Percentiles rank a stretch among this genome's conserved stretches.
Evolutionary conservation across 2,797 vertebrate species (phyloP).

Genomic region (Schizopygopsis pylzovi): DNA sequence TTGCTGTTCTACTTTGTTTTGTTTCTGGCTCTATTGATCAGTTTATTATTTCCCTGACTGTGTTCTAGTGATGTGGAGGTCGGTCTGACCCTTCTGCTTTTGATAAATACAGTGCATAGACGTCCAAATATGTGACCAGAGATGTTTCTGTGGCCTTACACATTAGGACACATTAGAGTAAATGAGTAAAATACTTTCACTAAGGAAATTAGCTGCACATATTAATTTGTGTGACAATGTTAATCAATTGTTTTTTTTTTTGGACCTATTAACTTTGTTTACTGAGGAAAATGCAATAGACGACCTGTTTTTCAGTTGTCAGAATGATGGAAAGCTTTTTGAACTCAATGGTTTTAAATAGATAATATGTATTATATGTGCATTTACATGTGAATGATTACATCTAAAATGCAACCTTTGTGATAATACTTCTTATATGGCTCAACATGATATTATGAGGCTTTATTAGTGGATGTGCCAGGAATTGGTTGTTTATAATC

Average conservation of each 20-base stretch:
- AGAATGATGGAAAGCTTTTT: not conserved
- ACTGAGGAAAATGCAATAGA: not conserved
- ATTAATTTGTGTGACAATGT: not conserved
- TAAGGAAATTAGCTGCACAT: not conserved
- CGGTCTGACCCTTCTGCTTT: conserved; percentile 3
- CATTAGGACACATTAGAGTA: not conserved
- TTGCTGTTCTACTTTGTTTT: conserved; percentile 11
- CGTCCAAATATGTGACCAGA: not conserved
- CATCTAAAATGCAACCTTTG: not conserved
- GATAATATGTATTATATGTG: not conserved
- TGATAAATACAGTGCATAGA: conserved; percentile 5
- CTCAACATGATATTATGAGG: conserved; percentile 19
- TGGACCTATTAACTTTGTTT: not conserved
- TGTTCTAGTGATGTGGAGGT: conserved; percentile 55
- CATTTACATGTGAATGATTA: not conserved
- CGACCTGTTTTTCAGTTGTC: not conserved
- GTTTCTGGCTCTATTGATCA: conserved; percentile 47
- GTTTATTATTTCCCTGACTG: conserved; percentile 56
- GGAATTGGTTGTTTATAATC: conserved; percentile 4
- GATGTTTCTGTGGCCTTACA: not conserved
- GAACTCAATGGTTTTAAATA: not conserved
- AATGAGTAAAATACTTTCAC: not conserved
- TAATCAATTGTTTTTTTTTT: not conserved
- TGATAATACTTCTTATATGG: not conserved
- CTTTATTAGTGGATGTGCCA: conserved; percentile 17